Evolutionary conservation across 2,113 vertebrate genomes (phyloP).

Genomic region (Vimba vimba): DNA sequence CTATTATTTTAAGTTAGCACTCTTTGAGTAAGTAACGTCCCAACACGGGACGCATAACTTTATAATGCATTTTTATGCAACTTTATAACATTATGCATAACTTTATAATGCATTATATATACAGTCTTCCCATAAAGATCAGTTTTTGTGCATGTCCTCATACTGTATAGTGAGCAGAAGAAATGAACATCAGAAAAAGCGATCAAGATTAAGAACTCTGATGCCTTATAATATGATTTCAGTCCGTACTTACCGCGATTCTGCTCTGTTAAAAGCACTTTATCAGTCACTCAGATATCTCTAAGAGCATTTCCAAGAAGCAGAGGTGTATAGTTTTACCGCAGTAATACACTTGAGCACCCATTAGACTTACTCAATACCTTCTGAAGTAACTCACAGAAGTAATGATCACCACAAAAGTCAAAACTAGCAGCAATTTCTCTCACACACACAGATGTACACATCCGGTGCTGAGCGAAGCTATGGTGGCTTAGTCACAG

Average conservation of each 20-base stretch:
- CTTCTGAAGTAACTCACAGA: slow-evolving; percentile 18
- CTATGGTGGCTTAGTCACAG: neutral
- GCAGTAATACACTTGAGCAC: slow-evolving; percentile 26
- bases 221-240: slow-evolving; percentile 11
- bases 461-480: slow-evolving; percentile 21
- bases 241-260: neutral
- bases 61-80: neutral
- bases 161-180: neutral
- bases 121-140: neutral
- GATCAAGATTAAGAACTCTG: neutral
- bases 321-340: slow-evolving; percentile 18
- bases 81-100: neutral
- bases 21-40: neutral
- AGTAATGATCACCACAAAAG: slow-evolving; percentile 34
- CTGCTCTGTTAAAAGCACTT: slow-evolving; percentile 16
- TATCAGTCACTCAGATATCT: slow-evolving; percentile 27
- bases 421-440: slow-evolving; percentile 5
- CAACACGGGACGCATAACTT: neutral
- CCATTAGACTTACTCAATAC: slow-evolving; percentile 12
- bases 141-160: neutral
- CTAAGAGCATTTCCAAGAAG: slow-evolving; percentile 41
- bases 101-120: neutral
- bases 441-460: neutral
- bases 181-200: neutral
- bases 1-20: neutral